These are phyloP conservation scores for Alcis repandata DNA, from an alignment of 2,888 invertebrate species.

Conservation along the genomic window DNA sequence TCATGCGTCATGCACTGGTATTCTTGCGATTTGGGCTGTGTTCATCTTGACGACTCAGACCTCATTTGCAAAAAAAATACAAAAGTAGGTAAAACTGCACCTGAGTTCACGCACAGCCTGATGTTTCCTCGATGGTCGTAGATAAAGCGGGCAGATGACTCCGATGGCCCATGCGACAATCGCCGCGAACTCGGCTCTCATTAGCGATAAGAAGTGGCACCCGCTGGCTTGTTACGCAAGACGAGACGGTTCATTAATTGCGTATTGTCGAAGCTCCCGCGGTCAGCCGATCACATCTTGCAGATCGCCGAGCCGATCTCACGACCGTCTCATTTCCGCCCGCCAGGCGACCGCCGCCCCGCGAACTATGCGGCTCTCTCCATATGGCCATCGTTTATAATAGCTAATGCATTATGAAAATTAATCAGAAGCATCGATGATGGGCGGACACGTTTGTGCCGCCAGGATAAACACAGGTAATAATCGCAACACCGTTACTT, in stretches of 20 bases:
- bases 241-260: constrained; percentile 78
- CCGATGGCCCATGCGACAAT: constrained; percentile 60
- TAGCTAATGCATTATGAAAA: constrained; percentile 62
- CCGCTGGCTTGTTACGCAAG: constrained; percentile 69
- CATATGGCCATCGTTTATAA: constrained; percentile 64
- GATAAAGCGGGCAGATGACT: constrained; percentile 54
- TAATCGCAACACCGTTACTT: constrained; percentile 69
- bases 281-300: constrained; percentile 57
- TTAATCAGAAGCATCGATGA: constrained; percentile 77
- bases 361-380: constrained; percentile 49
- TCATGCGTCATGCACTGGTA: constrained; percentile 39
- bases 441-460: constrained; percentile 68
- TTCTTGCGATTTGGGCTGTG: constrained; percentile 32
- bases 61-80: constrained; percentile 21
- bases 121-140: constrained; percentile 46
- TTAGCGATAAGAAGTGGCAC: constrained; percentile 74
- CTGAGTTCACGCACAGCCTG: constrained; percentile 48
- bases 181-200: constrained; percentile 66
- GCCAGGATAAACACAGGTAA: constrained; percentile 76
- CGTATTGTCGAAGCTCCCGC: constrained; percentile 71
- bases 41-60: constrained; percentile 14
- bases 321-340: constrained; percentile 67
- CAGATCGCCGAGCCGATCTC: constrained; percentile 67
- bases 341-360: constrained; percentile 46
- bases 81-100: constrained; percentile 28